Evolutionary conservation across 2,113 vertebrate genomes (phyloP), one percentile per base, ranked within the genome.

Genomic region (Okapia johnstoni): DNA sequence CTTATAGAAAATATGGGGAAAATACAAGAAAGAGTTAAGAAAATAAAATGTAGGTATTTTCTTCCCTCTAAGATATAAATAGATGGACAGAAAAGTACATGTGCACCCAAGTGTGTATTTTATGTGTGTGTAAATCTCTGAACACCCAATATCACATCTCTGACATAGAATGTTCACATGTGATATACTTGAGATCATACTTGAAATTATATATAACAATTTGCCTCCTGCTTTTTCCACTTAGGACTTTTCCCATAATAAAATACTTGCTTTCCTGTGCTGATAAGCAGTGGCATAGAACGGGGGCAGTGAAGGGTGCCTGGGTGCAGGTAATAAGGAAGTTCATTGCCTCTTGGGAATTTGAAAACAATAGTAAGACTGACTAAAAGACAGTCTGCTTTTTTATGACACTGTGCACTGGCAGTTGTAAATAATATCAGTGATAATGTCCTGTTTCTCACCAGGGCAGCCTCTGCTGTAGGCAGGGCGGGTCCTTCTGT

Each of bases 41-140:
- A 95, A 95, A 88, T 60, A 87, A 87, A 85, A 85, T 79, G 36
- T 55, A 83, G n/a, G 61, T 46, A 57, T 61, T 43, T 88, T 97
- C 85, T 93, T 94, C n/a, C 25, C 3, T 61, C 2, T 80, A 76
- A 92, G 40, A 11, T 58, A 95, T 85, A 95, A 83, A 83, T 23
- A 48, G 28, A 36, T 48, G n/a, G 6, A n/a, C 33, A 17, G 25
- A 21, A 58, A 54, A 23, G 1, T 25, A 26, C 10, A 1, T 36
- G 9, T 28, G 4, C 17, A 23, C 8, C 19, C 19, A 55, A 80
- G 6, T 85, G 52, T 89, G 13, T 87, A 57, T 57, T 40, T 73
- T 73, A 4, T 58, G 6, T 58, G 7, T 73, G 10, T 36, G 4
- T 89, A 15, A 17, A 26, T 97, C 36, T 23, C 23, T 54, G 50